A percentile compares a stretch with the other conserved stretches of the same genome.
These are phyloP conservation scores for Cuculus canorus DNA, from an alignment of 2,797 vertebrate genomes.

Conservation along the genomic window DNA sequence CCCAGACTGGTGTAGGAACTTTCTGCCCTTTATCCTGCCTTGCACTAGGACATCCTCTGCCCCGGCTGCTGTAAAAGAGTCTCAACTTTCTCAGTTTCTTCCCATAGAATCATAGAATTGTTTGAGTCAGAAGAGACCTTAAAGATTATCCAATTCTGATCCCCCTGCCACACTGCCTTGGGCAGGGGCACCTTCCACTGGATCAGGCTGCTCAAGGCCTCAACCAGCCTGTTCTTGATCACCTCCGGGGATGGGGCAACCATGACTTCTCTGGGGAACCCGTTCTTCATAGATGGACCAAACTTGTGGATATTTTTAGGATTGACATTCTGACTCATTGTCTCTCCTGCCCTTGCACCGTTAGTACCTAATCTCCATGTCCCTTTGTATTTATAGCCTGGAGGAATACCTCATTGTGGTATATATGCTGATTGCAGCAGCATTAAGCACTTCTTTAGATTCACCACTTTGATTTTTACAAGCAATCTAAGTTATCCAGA, in stretches of 20 bases:
- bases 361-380: neutral
- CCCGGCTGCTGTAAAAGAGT: neutral
- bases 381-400: neutral
- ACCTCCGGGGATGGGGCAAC: too few relatives aligned
- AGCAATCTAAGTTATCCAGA: neutral
- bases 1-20: neutral
- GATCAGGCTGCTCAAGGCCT: too few relatives aligned
- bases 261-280: too few relatives aligned
- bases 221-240: too few relatives aligned
- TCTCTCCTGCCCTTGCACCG: neutral
- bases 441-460: neutral
- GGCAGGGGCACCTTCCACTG: too few relatives aligned
- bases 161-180: too few relatives aligned
- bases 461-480: neutral
- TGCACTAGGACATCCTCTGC: neutral
- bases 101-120: neutral
- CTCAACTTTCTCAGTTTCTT: neutral
- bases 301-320: neutral
- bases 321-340: neutral
- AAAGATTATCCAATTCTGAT: too few relatives aligned
- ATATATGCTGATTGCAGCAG: neutral
- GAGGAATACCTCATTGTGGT: neutral
- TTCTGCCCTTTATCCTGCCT: neutral
- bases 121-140: too few relatives aligned
- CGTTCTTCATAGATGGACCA: neutral